Base-by-base conservation (phyloP, 2,888 invertebrate genomes). In the Thyatira batis region DNA sequence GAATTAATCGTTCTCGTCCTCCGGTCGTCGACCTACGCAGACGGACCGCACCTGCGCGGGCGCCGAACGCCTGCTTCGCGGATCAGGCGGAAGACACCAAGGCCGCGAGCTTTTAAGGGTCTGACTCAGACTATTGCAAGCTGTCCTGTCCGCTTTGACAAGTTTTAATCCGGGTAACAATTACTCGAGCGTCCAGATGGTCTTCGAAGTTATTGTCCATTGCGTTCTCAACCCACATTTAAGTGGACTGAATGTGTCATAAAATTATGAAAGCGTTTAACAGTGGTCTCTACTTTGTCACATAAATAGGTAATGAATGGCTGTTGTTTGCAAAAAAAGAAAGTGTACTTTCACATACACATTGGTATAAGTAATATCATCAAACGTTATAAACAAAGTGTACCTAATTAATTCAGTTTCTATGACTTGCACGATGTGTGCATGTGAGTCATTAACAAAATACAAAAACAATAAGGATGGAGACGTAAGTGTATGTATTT, bases 1-100 rank as follows among this genome's bases (percentile, higher is more conserved):
- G 71, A 80, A 73, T 76, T 73, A 79, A 82, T 78, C 65, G 67
- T 71, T 71, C 55, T 72, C 67, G 70, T 78, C 67, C 67, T 74
- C 65, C 68, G 85, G 82, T 82, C 86, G 76, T 73, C 71, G 86
- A 87, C 84, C 80, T 72, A 72, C 80, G 80, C 77, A 76, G 67
- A 69, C 61, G 67, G 65, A 67, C 65, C 78, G 77, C 87, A 88
- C 88, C 87, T 88, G 89, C 84, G 80, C 74, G 65, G 76, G 78
- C 74, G 77, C 74, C 73, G 75, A 71, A 69, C 65, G 67, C 67
- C 71, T 72, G 71, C 74, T 69, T 70, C 66, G 60, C 67, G 67
- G 71, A 71, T 73, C 68, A 76, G 76, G 71, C 85, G 81, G 85
- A 83, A 76, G 77, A 78, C 70, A 73, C 68, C 84, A 85, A 85